Conservation (phyloP, 2,797 vertebrate species). For the Pampus argenteus region DNA sequence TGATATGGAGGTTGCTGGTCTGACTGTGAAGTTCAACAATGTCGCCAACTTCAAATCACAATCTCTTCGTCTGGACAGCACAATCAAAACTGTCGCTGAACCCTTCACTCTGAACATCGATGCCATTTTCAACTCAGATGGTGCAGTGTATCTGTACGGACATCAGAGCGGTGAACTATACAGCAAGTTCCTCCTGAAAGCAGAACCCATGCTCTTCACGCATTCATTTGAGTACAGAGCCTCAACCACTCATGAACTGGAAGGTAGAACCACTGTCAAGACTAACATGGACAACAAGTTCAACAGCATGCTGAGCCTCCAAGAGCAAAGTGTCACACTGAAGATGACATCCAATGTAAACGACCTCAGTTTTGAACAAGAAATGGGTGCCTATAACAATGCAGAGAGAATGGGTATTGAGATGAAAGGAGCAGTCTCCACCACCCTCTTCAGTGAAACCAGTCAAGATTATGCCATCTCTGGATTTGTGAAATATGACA, state of each 20-base stretch:
- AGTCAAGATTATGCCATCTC: slow-evolving; percentile 87
- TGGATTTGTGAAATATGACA: slow-evolving; percentile 93
- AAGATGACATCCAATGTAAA: slow-evolving; percentile 88
- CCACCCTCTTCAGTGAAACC: slow-evolving; percentile 76
- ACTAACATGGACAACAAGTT: slow-evolving; percentile 88
- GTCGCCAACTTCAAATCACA: slow-evolving; percentile 87
- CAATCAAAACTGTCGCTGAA: slow-evolving; percentile 80
- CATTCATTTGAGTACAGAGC: slow-evolving; percentile 91
- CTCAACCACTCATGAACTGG: slow-evolving; percentile 85
- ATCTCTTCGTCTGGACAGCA: slow-evolving; percentile 86
- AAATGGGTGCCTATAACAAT: slow-evolving; percentile 88
- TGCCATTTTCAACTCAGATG: slow-evolving; percentile 86
- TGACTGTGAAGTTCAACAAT: slow-evolving; percentile 85
- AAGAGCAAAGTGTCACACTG: slow-evolving; percentile 87
- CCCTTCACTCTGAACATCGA: slow-evolving; percentile 89
- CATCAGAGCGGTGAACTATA: slow-evolving; percentile 90
- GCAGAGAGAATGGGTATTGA: slow-evolving; percentile 86
- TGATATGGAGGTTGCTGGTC: slow-evolving; percentile 85
- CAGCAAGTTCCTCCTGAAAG: slow-evolving; percentile 92
- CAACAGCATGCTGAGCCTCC: slow-evolving; percentile 83
- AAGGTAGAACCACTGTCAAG: slow-evolving; percentile 69
- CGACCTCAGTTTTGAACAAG: slow-evolving; percentile 87
- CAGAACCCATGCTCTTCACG: slow-evolving; percentile 87
- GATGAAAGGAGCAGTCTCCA: slow-evolving; percentile 83
- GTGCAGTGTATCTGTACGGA: slow-evolving; percentile 84